Evolutionary conservation across 1,140 invertebrate genomes (phyloP), one percentile per base, ranked within the genome.

Genomic region (Pseudachorutes palmiensis): DNA sequence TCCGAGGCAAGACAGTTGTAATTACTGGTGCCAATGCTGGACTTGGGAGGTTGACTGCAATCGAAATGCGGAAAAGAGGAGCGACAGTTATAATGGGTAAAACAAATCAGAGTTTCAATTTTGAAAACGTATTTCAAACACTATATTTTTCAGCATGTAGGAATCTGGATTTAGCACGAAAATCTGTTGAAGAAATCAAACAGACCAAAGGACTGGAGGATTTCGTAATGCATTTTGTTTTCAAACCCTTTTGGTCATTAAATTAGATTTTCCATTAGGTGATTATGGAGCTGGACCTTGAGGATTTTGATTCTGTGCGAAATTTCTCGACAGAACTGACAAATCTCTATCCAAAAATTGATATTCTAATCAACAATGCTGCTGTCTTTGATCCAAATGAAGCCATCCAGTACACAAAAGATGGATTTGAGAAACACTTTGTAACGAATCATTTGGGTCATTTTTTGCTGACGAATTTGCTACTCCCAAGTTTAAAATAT

Each of bases 81-180:
- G 88, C 87, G 1, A 82, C 82, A 41, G 83, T 91, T 5, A 86
- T 91, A 62, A 81, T 91, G 78, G 88, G 51, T 55, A 55, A 55
- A 55, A 9, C 12, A 24, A 12, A 45, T 12, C 36, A 45, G 36
- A 12, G 19, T 12, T 45, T 45, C 36, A 45, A 45, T 12, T 9
- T 45, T 45, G 19, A 19, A 12, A 12, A 45, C 9, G 9, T 45
- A 19, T 12, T 45, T 45, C 9, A 12, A 45, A 9, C 14, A 5
- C 24, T 55, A 55, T 14, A 16, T 24, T 5, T 5, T 55, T 55
- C 24, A 12, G 5, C 12, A 16, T 55, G n/a, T n/a, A n/a, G n/a
- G n/a, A n/a, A n/a, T n/a, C n/a, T n/a, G n/a, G n/a, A n/a, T n/a
- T n/a, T n/a, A n/a, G n/a, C n/a, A n/a, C n/a, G n/a, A n/a, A n/a